Evolutionary conservation across 1,140 invertebrate species (phyloP), one percentile per base, ranked within the genome.

Genomic region (Macrosteles quadrilineatus): DNA sequence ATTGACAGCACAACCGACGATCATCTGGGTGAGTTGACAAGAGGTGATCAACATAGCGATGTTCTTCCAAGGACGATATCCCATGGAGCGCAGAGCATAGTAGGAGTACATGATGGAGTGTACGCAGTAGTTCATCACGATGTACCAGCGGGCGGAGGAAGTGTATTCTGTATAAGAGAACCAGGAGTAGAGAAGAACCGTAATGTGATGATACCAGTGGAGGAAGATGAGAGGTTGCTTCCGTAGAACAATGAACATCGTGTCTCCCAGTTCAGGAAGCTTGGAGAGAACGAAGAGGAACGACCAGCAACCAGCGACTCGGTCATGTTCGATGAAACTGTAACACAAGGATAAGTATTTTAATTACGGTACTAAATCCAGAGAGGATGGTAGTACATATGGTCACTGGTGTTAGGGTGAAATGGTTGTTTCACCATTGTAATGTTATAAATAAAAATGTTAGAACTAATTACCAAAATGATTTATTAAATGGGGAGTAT

Each of bases 101-200:
- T 99, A 99, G 1, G 92, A 89, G 83, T 99, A 99, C 98, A 99
- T 99, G 73, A 98, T 85, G 71, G 95, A 94, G 83, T 99, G 98
- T 25, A 99, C 96, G 74, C 90, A 92, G 81, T 96, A 99, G 83
- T 99, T 99, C 93, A 99, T 98, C n/a, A 96, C 93, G 77, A 98
- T 94, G 81, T 97, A 99, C 97, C 97, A 99, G 57, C 96, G 86
- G 50, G 95, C 97, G 4, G 95, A 94, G n/a, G 96, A 91, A 14
- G 95, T 97, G 83, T 97, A 96, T 80, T 98, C 95, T 14, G 93
- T 92, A 82, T 98, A 98, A 3, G 93, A 96, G 83, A 97, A 98
- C 97, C 97, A 99, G 2, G 93, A 92, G 82, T 98, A 99, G 25
- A 98, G 86, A 25, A 99, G 86, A 23, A 94, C 93, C 0, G 92